Base-by-base conservation (phyloP, 2,888 invertebrate genomes). In the Orthosia gracilis region DNA sequence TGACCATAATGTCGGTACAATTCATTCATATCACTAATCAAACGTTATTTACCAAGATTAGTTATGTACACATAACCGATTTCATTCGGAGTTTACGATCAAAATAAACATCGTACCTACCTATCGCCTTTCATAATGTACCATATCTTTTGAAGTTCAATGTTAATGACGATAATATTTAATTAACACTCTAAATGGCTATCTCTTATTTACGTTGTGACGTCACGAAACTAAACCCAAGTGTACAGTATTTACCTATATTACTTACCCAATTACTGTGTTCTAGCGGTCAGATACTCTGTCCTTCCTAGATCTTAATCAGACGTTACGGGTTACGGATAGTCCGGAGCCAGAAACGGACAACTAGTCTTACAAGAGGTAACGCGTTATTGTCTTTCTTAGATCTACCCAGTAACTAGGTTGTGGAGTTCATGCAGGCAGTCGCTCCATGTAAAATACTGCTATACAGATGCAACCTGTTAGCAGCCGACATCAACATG, bases 161-260 rank as follows among this genome's bases (percentile, higher is more conserved):
- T 82, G 71, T 77, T 71, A 71, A 63, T 71, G 65, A 71, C 62
- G 50, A 78, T 66, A 81, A 65, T 82, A 78, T 79, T 79, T 67
- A 66, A 58, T 77, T 54, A 62, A 49, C 77, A 61, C 50, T 58
- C 40, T 64, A 21, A 61, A 55, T 61, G 40, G 47, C 69, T 76
- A 64, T 82, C 69, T 76, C 59, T 57, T 69, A 52, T 82, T 82
- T 57, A 82, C 55, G 45, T 11, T 47, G 57, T 75, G 52, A 50
- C n/a, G 64, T 47, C 50, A 47, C 18, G 15, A n/a, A n/a, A 40
- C 65, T 12, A 40, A 69, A 76, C 12, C 17, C 13, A 52, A 80
- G 31, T 55, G 50, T 50, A 40, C 13, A 26, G 23, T 69, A n/a
- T 23, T 31, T 50, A 17, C 4, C 21, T 52, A 55, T 1, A 15